Evolutionary conservation across 2,113 vertebrate species (phyloP), one percentile per base, ranked within the genome.

Genomic region (Aptenodytes patagonicus): DNA sequence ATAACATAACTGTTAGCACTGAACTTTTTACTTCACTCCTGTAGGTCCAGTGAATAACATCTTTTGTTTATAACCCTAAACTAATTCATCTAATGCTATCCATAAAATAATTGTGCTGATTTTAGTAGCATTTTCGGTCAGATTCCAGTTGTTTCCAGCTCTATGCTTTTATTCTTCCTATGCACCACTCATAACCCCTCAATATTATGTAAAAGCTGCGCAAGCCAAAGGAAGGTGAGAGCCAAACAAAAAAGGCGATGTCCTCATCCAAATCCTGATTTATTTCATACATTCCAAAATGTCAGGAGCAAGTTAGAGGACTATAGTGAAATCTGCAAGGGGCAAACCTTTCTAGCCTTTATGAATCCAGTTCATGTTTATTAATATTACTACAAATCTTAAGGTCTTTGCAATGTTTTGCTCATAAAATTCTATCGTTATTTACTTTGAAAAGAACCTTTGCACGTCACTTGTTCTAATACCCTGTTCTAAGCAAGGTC

Each of bases 91-190:
- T 77, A 95, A 68, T 58, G 31, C 32, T 80, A 97, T 77, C 69
- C 78, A 96, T 90, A 94, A 92, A 95, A 84, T 55, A 77, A 58
- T 65, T 93, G 40, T 93, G 80, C 32, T 71, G 80, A 17, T 87
- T 93, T 96, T 77, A 95, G 8, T 61, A 93, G 4, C 17, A 51
- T 97, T 95, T 96, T 91, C 55, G 34, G 51, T 64, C 69, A 94
- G 51, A 47, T 38, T 94, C 42, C 47, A 36, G 5, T 68, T 57
- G 11, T 62, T 62, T 52, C 71, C 57, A 84, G n/a, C 49, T 95
- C 70, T 87, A 71, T 60, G 77, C 25, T 42, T 66, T 91, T 91
- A 73, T 72, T 76, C 22, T 5, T 75, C 13, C 24, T 77, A 42
- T 68, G 40, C 54, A 68, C 14, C 64, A 54, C 81, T 60, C 32